A percentile compares a stretch with the other conserved stretches of the same genome.
Conservation (phyloP, 1,140 invertebrate genomes). For the Aradophagus sp. region DNA sequence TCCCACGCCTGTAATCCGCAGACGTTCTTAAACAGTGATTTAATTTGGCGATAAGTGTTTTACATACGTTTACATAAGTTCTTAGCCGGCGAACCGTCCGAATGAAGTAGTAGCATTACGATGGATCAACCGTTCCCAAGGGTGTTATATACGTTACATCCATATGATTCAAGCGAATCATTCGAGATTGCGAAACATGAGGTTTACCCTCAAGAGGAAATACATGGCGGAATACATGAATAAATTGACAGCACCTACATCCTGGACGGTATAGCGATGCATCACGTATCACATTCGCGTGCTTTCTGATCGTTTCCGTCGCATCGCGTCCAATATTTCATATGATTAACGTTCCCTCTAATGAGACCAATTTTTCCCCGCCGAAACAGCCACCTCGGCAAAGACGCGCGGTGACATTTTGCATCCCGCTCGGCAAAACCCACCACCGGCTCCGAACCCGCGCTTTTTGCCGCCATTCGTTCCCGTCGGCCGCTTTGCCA, state of each 20-base stretch:
- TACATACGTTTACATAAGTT: constrained; percentile 25
- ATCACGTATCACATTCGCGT: constrained; percentile 61
- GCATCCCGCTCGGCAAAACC: no score
- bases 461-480: no score
- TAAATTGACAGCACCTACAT: constrained; percentile 58
- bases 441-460: no score
- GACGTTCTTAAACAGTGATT: constrained; percentile 18
- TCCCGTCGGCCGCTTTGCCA: no score
- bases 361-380: constrained; percentile 25
- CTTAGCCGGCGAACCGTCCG: constrained; percentile 29
- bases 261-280: constrained; percentile 53
- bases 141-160: constrained; percentile 51
- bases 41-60: constrained; percentile 30
- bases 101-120: constrained; percentile 43
- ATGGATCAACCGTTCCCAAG: constrained; percentile 44
- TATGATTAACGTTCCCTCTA: constrained; percentile 32
- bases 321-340: constrained; percentile 26
- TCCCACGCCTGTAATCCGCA: neutral
- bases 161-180: constrained; percentile 56
- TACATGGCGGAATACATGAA: constrained; percentile 60
- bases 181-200: constrained; percentile 57
- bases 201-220: constrained; percentile 60
- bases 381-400: no score
- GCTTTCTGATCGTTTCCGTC: constrained; percentile 52
- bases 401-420: no score